Evolutionary conservation across 1,140 invertebrate genomes (phyloP).

Genomic region (Drosophila chauvacae): DNA sequence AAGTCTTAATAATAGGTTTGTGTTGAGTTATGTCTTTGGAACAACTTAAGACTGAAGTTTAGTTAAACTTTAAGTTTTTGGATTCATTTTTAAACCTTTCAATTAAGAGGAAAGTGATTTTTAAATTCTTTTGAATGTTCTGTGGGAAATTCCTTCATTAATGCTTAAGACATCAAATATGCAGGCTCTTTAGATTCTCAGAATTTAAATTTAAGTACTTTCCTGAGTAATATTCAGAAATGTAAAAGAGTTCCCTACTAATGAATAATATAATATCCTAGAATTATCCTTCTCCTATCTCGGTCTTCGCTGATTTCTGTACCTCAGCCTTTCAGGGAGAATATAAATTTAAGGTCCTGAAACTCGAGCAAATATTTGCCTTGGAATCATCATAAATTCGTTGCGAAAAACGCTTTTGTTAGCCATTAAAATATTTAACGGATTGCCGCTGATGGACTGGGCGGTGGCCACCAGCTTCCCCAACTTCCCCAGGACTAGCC

Average conservation of each 20-base stretch:
- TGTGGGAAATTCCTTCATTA: too few species aligned
- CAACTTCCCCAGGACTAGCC: constrained; percentile 14
- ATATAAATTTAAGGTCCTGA: constrained; percentile 21
- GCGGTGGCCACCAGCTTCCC: constrained; percentile 14
- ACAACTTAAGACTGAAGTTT: neutral
- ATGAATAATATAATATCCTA: neutral
- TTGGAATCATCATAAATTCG: constrained; percentile 72
- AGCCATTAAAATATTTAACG: constrained; percentile 78
- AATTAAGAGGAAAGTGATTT: too few species aligned
- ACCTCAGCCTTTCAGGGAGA: neutral
- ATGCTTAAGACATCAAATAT: too few species aligned
- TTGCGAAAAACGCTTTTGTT: constrained; percentile 76
- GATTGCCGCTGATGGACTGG: constrained; percentile 34
- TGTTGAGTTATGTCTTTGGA: neutral
- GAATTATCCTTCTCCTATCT: neutral
- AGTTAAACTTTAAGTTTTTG: neutral
- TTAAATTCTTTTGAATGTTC: too few species aligned
- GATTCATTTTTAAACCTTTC: neutral
- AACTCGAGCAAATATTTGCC: constrained; percentile 30
- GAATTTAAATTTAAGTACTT: neutral
- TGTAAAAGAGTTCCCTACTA: neutral
- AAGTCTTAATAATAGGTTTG: neutral
- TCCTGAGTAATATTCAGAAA: neutral
- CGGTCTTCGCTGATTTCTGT: neutral
- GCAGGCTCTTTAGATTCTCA: neutral